Evolutionary conservation across 2,888 invertebrate genomes (phyloP).

Genomic region (Agrochola lychnidis): DNA sequence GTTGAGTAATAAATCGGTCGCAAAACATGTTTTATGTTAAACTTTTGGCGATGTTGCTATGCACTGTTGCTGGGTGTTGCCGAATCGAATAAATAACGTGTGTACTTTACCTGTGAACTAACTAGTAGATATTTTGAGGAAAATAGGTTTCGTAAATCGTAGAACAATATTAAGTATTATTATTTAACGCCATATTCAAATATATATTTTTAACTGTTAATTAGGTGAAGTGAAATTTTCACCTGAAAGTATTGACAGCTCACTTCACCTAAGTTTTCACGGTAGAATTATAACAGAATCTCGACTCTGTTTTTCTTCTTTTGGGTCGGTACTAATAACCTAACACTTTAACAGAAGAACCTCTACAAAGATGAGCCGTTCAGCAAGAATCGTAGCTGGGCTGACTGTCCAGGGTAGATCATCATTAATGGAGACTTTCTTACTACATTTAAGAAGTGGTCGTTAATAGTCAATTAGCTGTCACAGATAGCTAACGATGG

Average conservation of each 20-base stretch:
- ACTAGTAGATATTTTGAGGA: not conserved
- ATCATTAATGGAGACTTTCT: not conserved
- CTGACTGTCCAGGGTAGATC: not conserved
- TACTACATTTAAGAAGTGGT: not conserved
- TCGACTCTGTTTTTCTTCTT: not conserved
- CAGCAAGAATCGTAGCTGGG: too few species aligned
- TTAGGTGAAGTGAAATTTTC: too few species aligned
- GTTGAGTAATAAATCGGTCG: conserved; percentile 13
- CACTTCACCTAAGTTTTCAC: too few species aligned
- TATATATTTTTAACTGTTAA: too few species aligned
- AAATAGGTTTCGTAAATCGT: not conserved
- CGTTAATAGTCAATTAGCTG: conserved; percentile 22
- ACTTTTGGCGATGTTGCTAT: conserved; percentile 26
- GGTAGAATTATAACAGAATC: too few species aligned
- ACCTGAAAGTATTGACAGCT: too few species aligned
- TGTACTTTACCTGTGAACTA: not conserved
- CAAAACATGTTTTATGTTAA: conserved; percentile 22
- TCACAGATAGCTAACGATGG: conserved; percentile 32
- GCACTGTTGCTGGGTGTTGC: conserved; percentile 4
- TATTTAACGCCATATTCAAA: too few species aligned
- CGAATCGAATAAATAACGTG: not conserved
- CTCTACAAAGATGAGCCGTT: not conserved
- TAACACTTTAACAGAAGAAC: not conserved
- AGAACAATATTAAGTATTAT: too few species aligned
- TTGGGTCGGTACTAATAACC: not conserved